Percentiles rank a stretch among this genome's conserved stretches.
Conservation (phyloP, 2,888 invertebrate species). For the Ophion ellenae region DNA sequence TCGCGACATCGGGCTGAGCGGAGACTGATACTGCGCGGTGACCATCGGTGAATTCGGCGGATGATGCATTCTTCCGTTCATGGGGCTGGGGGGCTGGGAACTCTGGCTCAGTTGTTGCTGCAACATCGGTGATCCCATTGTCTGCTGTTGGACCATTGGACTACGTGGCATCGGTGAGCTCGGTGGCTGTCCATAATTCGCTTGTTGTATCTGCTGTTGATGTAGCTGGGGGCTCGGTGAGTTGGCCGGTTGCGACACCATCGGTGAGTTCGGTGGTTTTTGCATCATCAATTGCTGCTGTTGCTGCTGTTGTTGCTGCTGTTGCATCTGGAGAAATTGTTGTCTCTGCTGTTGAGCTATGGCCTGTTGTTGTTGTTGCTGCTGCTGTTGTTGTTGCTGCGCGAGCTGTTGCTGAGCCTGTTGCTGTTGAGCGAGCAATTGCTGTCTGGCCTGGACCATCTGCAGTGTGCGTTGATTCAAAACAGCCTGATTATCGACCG, state of each 20-base stretch:
- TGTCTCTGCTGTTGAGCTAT: slow-evolving; percentile 80
- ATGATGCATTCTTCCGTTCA: slow-evolving; percentile 79
- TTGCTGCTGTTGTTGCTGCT: slow-evolving; percentile 80
- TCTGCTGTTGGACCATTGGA: slow-evolving; percentile 81
- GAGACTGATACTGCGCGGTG: slow-evolving; percentile 81
- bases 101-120: slow-evolving; percentile 81
- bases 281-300: slow-evolving; percentile 82
- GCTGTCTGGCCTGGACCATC: slow-evolving; percentile 73
- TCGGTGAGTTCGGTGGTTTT: slow-evolving; percentile 83
- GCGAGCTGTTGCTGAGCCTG: slow-evolving; percentile 75
- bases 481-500: slow-evolving; percentile 67
- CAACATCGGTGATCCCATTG: slow-evolving; percentile 83
- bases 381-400: slow-evolving; percentile 78
- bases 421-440: slow-evolving; percentile 78
- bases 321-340: slow-evolving; percentile 73
- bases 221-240: slow-evolving; percentile 83
- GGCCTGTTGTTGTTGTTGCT: slow-evolving; percentile 71
- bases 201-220: slow-evolving; percentile 80
- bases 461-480: slow-evolving; percentile 70
- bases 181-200: slow-evolving; percentile 84
- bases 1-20: slow-evolving; percentile 83
- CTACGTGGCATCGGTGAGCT: slow-evolving; percentile 84
- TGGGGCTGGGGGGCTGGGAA: slow-evolving; percentile 83
- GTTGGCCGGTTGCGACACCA: slow-evolving; percentile 81
- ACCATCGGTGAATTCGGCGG: slow-evolving; percentile 82